Evolutionary conservation across 2,888 invertebrate genomes (phyloP).

Genomic region (Orthosia gracilis): DNA sequence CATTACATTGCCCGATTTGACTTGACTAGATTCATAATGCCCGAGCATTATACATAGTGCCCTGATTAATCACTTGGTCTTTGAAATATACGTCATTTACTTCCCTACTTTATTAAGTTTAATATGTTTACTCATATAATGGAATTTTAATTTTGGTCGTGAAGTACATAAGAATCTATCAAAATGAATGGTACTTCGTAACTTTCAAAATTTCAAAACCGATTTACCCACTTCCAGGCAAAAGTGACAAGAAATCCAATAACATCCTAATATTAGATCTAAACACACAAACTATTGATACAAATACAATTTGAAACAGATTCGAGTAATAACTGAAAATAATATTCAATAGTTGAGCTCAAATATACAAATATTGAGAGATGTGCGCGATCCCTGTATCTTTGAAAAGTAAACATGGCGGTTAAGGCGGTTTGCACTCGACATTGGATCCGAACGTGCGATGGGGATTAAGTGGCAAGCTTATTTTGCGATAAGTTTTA

Average conservation of each 20-base stretch:
- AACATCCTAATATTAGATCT: constrained; percentile 10
- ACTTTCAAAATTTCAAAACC: too few relatives aligned
- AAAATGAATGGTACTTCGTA: too few relatives aligned
- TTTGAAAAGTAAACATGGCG: constrained; percentile 43
- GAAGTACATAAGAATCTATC: too few relatives aligned
- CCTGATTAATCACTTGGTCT: too few relatives aligned
- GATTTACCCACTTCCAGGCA: too few relatives aligned
- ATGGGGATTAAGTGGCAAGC: background rate
- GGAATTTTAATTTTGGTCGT: too few relatives aligned
- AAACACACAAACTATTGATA: constrained; percentile 21
- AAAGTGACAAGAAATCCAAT: constrained; percentile 13
- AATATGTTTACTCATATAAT: too few relatives aligned
- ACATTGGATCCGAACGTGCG: constrained; percentile 16
- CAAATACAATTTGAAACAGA: constrained; percentile 38
- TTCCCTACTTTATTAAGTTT: too few relatives aligned
- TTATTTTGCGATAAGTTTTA: background rate
- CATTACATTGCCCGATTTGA: too few relatives aligned
- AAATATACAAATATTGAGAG: constrained; percentile 33
- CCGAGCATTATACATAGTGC: too few relatives aligned
- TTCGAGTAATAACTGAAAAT: constrained; percentile 45
- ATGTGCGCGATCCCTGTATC: constrained; percentile 36
- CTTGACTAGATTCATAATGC: too few relatives aligned
- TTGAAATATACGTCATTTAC: too few relatives aligned
- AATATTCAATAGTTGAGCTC: constrained; percentile 33
- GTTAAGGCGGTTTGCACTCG: constrained; percentile 26